Evolutionary conservation across 2,797 vertebrate species (phyloP), one percentile per base, ranked within the genome.

Genomic region (Mallotus villosus): DNA sequence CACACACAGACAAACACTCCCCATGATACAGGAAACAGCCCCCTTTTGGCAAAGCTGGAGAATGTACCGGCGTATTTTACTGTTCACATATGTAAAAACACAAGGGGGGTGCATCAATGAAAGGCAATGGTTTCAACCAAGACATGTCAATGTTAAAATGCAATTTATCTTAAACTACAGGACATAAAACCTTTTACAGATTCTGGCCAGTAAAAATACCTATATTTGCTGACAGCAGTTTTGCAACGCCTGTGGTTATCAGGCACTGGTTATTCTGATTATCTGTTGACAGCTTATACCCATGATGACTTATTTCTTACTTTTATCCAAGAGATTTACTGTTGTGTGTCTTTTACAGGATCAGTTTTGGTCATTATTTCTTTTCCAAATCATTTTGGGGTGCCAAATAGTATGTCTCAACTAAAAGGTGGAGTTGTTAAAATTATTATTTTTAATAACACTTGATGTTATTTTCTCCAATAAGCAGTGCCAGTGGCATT

Each of bases 381-480:
- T 53, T n/a, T n/a, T 55, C 4, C 24, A 57, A 51, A 32, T 58
- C 1, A 83, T 72, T 85, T 85, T 74, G 80, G 70, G 58, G 63
- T 64, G 32, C 32, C 49, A 71, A 32, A 49, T 21, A 58, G 70
- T 72, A 46, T 51, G 75, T 59, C 72, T 71, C 34, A 16, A 70
- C 12, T n/a, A 37, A 65, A 78, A 83, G 84, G 79, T 71, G 88
- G 82, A 84, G 84, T 78, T 84, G 78, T 81, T 84, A 78, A 80
- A 81, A 78, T 85, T 71, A 77, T 85, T 84, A 86, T 88, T 73
- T 17, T 17, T 53, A 2, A 73, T 80, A 84, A 68, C 85, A 12
- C 37, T 41, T 41, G 85, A 83, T 90, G 84, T 85, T 88, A 46
- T 58, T 85, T 84, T 85, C 90, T 84, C 85, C 81, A 82, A 82